Base-by-base conservation (phyloP, 2,888 invertebrate species). In the Phragmatobia fuliginosa region DNA sequence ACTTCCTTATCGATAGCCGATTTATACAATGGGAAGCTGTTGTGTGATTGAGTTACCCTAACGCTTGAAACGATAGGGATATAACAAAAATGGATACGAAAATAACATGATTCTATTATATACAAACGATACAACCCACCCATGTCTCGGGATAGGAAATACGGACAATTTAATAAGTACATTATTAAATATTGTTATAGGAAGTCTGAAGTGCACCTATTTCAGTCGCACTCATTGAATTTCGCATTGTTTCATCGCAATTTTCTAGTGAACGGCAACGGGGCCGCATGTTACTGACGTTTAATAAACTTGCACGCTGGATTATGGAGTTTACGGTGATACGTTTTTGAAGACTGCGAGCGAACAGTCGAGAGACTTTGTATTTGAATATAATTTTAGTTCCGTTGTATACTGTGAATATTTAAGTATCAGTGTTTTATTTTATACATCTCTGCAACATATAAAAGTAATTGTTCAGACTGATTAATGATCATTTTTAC, bases 281-380 rank as follows among this genome's bases (percentile, higher is more conserved):
- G 85, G 76, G 85, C 90, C 91, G 88, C 83, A 82, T 91, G 91
- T 76, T 85, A 77, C 86, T 91, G 91, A 91, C 91, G 84, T 91
- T 91, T 91, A 90, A 91, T 91, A 91, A 91, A 89, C 90, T 90
- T 85, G 88, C 85, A 80, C 84, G 75, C 80, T 67, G 78, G 85
- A 87, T 87, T 88, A 89, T 87, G 81, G 84, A 88, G 86, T 88
- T 88, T 84, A 87, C 84, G 82, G 84, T 85, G 87, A 88, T 87
- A 89, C 83, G 86, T 85, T 85, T 85, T 86, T 80, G 83, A 80
- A 74, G 71, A 85, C 68, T 70, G 25, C 63, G 78, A 69, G 49
- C 36, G 0, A 68, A 67, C 62, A 32, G 25, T 66, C 36, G 4
- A 66, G 79, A 21, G 69, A 75, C 70, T 70, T 68, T 59, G 32